Evolutionary conservation across 2,888 invertebrate genomes (phyloP), one percentile per base, ranked within the genome.

Genomic region (Thysanoteuthis rhombus): DNA sequence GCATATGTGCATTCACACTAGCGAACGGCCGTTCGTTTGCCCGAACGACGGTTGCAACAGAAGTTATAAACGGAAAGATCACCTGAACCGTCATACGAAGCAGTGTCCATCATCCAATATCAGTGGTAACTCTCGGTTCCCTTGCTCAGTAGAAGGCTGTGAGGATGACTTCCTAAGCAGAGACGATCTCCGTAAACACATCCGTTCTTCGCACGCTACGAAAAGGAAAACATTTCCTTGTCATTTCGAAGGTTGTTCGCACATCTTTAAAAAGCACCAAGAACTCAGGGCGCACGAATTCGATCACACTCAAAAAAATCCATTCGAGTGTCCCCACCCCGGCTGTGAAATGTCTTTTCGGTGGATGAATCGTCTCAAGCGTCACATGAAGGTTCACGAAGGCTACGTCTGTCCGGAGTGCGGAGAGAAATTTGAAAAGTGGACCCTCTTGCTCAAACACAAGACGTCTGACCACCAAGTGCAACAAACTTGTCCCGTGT

Each of bases 201-300:
- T 95, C 4, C 93, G 93, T 89, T 93, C 94, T 90, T 93, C 92
- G 32, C 96, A 96, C 94, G 94, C 93, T 45, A 90, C 93, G 89
- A 94, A 94, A 38, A 90, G 93, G 32, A 95, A 95, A 42, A 94
- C 45, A 28, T 95, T 95, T 10, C 94, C 96, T 96, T 96, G 96
- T 94, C 93, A 94, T 28, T 92, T 94, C 89, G 92, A 94, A 52
- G 95, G 94, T 3, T 96, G 96, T 95, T 94, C 92, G 16, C 94
- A 95, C 93, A 94, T 93, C 42, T 96, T 96, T 93, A 95, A 95
- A 93, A 96, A 96, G 93, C 95, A 96, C 94, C 95, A 95, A 39
- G 96, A 95, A 40, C 94, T 96, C 89, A 95, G 94, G 92, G 93
- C 93, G n/a, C 96, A 96, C 93, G 94, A 94, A 91, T 93, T 94